phyloP scores from a whole-genome alignment of 2,888 invertebrate genomes.

The Agrilus mali region DNA sequence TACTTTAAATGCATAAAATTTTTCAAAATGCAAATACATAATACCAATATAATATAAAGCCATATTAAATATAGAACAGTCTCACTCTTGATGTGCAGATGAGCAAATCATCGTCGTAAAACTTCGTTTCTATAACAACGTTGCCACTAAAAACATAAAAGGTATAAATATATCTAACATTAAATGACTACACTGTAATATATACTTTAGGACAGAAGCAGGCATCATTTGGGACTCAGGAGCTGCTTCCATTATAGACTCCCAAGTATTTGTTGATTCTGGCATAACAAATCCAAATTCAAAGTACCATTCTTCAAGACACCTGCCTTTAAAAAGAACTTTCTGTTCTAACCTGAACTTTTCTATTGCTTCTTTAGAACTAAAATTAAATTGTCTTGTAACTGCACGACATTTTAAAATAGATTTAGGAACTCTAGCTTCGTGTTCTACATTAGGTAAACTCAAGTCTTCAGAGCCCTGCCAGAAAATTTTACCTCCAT shows the following conservation, averaged over 20 bases:
- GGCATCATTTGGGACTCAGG: slow-evolving; percentile 99
- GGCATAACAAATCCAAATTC: slow-evolving; percentile 99
- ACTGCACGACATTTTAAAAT: slow-evolving; percentile 89
- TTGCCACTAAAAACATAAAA: slow-evolving; percentile 69
- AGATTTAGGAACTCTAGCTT: slow-evolving; percentile 93
- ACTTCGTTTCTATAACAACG: slow-evolving; percentile 92
- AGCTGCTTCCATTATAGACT: slow-evolving; percentile 95
- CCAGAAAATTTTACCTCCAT: slow-evolving; percentile 87
- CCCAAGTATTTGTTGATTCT: slow-evolving; percentile 98
- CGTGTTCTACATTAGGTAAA: slow-evolving; percentile 77
- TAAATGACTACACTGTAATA: not conserved
- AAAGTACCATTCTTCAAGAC: slow-evolving; percentile 97
- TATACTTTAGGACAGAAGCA: slow-evolving; percentile 89
- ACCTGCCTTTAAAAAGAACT: slow-evolving; percentile 73
- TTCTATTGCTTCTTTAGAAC: slow-evolving; percentile 85
- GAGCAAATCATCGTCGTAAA: slow-evolving; percentile 87
- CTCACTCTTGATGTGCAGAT: slow-evolving; percentile 92
- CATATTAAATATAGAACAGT: slow-evolving; percentile 76
- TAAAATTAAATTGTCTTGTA: slow-evolving; percentile 82
- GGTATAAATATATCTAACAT: no score
- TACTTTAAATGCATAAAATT: no score
- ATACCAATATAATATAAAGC: not conserved
- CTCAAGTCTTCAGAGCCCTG: slow-evolving; percentile 94
- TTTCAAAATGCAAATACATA: not conserved
- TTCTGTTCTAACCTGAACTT: slow-evolving; percentile 90